phyloP scores from a whole-genome alignment of 1,140 invertebrate genomes.

The Pseudomyrmex sp. region DNA sequence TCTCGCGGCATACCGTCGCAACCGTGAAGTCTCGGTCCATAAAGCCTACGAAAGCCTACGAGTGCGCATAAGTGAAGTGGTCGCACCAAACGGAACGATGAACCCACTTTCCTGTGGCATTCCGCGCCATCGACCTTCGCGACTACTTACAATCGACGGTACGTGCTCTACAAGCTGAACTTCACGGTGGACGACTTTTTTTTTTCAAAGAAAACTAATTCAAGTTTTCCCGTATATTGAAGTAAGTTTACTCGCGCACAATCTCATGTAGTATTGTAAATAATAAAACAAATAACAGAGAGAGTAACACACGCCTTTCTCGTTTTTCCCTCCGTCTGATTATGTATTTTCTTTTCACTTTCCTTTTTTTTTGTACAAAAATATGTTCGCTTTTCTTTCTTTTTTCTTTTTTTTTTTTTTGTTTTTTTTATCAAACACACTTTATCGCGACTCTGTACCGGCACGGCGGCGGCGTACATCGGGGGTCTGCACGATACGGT shows the following conservation, averaged over 20 bases:
- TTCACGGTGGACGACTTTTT: neutral
- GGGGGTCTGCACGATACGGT: neutral
- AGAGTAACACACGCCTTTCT: too few species aligned
- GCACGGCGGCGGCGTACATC: neutral
- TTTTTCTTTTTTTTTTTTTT: neutral
- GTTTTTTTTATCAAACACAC: slow-evolving; percentile 8
- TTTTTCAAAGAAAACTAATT: neutral
- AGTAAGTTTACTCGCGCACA: neutral
- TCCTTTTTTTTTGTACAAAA: too few species aligned
- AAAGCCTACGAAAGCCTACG: slow-evolving; percentile 75
- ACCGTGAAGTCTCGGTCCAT: slow-evolving; percentile 74
- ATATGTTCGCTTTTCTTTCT: neutral
- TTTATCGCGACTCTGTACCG: neutral
- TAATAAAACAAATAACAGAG: neutral
- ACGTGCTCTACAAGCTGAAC: slow-evolving; percentile 17
- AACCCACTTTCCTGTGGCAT: slow-evolving; percentile 62
- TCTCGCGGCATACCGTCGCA: slow-evolving; percentile 45
- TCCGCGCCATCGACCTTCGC: slow-evolving; percentile 69
- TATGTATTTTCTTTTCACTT: too few species aligned
- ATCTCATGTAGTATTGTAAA: neutral
- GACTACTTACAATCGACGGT: slow-evolving; percentile 48
- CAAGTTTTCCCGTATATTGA: neutral
- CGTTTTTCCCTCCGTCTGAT: too few species aligned
- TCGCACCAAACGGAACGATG: slow-evolving; percentile 73
- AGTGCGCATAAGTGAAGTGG: slow-evolving; percentile 76